Base-by-base conservation (phyloP, 1,140 invertebrate species). In the Pseudomyrmex cubaensis region DNA sequence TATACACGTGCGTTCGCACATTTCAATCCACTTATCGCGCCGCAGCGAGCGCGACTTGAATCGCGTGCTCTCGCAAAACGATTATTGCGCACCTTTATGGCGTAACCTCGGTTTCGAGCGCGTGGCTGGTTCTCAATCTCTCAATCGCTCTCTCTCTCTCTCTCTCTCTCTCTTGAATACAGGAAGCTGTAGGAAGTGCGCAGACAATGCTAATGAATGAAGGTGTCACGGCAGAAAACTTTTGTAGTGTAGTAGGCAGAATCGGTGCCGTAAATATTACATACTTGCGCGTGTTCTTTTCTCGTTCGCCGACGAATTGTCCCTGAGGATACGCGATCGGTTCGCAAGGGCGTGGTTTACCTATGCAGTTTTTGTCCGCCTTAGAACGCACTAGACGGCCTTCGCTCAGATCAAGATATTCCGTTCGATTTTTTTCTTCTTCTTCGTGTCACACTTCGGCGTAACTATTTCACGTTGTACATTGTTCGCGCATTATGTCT, bases 331-430 rank as follows among this genome's bases (percentile, higher is more conserved):
- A 92, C 86, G 67, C 86, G 90, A 91, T 85, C 82, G 66, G 84
- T 87, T 89, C 89, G 83, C 86, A 91, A 92, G 91, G 93, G 93
- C 92, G 93, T 94, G 93, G 93, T 93, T 93, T 93, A 35, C 90
- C 91, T 93, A 93, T 92, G 92, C 88, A 91, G 87, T 93, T 94
- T 94, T 93, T 93, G 88, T 89, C 83, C 72, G 89, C 75, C 86
- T 35, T 93, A 93, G 91, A 93, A 93, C 92, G 92, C 93, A 93
- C 93, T 89, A 91, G 93, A 82, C 90, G 93, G 84, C 93, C 93
- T 94, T 94, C 93, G 90, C 85, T 90, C 87, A 88, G 90, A 94
- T 93, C 93, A 91, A 92, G 89, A 93, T 93, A 93, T 87, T 90
- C 90, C 90, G 83, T 78, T 35, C 59, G 57, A 63, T 66, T 25